These are phyloP conservation scores for Myotis findleyi DNA, from an alignment of 2,797 vertebrate species.

Conservation along the genomic window DNA sequence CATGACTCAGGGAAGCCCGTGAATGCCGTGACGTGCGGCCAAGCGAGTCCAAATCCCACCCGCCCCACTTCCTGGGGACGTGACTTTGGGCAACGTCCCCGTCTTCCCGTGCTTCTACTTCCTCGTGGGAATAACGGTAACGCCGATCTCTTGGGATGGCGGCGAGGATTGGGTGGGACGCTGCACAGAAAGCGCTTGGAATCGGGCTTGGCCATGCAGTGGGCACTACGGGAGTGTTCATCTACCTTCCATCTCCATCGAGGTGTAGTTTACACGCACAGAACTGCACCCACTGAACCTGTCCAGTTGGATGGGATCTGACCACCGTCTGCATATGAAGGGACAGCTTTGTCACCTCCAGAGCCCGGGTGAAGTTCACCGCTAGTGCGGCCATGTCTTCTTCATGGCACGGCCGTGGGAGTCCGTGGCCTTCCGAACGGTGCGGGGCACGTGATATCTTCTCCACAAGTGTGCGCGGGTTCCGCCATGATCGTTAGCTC, in stretches of 20 bases:
- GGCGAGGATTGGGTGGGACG: rapidly evolving
- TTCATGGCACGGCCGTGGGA: neutral
- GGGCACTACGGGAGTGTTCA: rapidly evolving
- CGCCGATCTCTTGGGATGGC: neutral
- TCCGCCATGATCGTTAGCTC: neutral
- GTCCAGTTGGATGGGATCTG: neutral
- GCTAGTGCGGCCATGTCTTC: neutral
- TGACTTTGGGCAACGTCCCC: slow-evolving; percentile 50
- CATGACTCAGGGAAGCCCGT: neutral
- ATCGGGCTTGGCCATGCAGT: rapidly evolving
- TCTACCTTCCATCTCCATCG: neutral
- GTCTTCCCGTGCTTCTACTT: slow-evolving; percentile 41
- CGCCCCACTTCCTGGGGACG: neutral
- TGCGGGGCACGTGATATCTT: rapidly evolving
- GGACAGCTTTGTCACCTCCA: neutral
- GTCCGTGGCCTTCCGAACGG: neutral
- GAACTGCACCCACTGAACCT: rapidly evolving
- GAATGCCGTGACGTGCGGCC: neutral
- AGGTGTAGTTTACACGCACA: neutral
- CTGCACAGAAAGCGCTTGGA: neutral
- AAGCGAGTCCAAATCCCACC: neutral
- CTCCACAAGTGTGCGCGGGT: neutral
- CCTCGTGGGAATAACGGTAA: slow-evolving; percentile 48
- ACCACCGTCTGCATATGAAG: rapidly evolving
- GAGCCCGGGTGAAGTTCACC: neutral